Evolutionary conservation across 1,140 invertebrate genomes (phyloP).

Genomic region (Diploscapter pachys): DNA sequence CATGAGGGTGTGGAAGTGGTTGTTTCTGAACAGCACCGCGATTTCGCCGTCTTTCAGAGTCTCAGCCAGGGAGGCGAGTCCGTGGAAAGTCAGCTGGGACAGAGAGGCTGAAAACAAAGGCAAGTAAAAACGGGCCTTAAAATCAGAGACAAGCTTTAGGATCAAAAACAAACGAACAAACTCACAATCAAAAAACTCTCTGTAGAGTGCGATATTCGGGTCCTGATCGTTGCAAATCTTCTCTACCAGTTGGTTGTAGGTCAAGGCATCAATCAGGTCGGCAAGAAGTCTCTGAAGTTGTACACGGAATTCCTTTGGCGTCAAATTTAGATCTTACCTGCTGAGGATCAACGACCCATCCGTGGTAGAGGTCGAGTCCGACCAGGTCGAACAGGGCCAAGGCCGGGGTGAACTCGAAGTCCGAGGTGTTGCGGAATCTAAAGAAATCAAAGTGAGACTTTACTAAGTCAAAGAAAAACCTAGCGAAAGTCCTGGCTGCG

Average conservation of each 20-base stretch:
- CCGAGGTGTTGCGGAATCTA: not conserved
- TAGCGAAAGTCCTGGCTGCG: too few species aligned
- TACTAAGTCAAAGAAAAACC: not conserved
- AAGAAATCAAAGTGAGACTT: not conserved
- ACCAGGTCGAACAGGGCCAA: constrained; percentile 14
- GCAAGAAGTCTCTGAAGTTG: not conserved
- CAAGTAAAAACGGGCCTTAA: too few species aligned
- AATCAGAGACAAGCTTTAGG: too few species aligned
- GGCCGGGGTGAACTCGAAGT: constrained; percentile 6
- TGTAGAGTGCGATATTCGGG: not conserved
- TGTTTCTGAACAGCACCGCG: constrained; percentile 9
- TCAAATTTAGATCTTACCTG: not conserved
- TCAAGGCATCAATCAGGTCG: not conserved
- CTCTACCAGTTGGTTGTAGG: constrained; percentile 1
- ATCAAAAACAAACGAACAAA: not conserved
- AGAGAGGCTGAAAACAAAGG: not conserved
- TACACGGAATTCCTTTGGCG: not conserved
- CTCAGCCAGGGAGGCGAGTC: not conserved
- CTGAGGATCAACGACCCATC: constrained; percentile 12
- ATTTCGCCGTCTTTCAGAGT: constrained; percentile 11
- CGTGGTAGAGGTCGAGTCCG: not conserved
- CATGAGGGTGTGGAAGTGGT: constrained; percentile 13
- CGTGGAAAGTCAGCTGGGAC: constrained; percentile 6
- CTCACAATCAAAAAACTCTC: not conserved
- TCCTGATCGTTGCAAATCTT: not conserved